A percentile compares a stretch with the other conserved stretches of the same genome.
Evolutionary conservation across 2,888 invertebrate genomes (phyloP).

Genomic region (Pyrrhia umbra): DNA sequence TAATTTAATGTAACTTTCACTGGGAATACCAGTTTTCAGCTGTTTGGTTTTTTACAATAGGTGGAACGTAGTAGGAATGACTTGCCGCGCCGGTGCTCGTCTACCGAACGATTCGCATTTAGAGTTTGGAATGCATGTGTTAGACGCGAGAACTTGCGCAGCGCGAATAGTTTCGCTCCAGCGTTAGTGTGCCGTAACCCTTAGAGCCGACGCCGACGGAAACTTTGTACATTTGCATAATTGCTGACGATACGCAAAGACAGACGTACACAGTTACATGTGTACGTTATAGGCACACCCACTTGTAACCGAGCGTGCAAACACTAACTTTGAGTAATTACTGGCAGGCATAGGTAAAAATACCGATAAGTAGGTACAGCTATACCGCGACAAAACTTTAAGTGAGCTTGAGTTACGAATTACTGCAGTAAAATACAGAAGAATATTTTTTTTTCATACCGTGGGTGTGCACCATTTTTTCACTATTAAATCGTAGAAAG

Average conservation of each 20-base stretch:
- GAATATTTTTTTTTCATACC: too few species aligned
- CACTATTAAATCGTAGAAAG: too few species aligned
- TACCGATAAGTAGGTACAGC: too few species aligned
- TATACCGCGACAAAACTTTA: background rate
- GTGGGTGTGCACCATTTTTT: too few species aligned
- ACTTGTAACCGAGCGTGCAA: constrained; percentile 23
- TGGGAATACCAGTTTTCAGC: too few species aligned
- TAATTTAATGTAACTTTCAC: too few species aligned
- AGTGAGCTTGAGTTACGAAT: too few species aligned
- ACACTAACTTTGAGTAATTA: constrained; percentile 20
- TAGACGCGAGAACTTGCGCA: background rate
- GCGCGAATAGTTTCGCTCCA: background rate
- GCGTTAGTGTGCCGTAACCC: background rate
- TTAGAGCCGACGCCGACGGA: constrained; percentile 27
- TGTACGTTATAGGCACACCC: constrained; percentile 5
- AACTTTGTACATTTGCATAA: constrained; percentile 64
- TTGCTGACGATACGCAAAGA: constrained; percentile 41
- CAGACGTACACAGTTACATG: constrained; percentile 5
- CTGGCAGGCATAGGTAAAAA: background rate
- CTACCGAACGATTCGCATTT: background rate
- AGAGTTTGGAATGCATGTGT: background rate
- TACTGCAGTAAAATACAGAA: too few species aligned
- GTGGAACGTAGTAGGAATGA: too few species aligned
- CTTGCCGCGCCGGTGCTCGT: background rate
- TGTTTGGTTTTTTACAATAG: too few species aligned